Percentiles rank a stretch among this genome's conserved stretches.
Evolutionary conservation across 2,797 vertebrate genomes (phyloP).

Genomic region (Chromis chromis): DNA sequence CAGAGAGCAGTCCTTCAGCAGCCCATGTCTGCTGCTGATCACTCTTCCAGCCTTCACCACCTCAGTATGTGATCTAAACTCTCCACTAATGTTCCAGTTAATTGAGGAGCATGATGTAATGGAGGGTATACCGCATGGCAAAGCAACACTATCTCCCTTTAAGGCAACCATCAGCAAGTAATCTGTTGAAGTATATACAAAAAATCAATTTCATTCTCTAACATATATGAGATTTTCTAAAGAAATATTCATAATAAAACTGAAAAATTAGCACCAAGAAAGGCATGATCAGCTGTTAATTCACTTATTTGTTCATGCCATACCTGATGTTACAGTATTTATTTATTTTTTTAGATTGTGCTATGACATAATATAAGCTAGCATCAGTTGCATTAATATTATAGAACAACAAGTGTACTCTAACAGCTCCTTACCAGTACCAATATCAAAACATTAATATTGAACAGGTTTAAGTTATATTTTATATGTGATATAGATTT

Average conservation of each 20-base stretch:
- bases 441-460: not conserved
- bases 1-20: slow-evolving; percentile 71
- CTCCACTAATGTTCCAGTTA: slow-evolving; percentile 48
- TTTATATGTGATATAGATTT: not conserved
- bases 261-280: no score
- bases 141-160: slow-evolving; percentile 45
- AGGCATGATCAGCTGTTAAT: no score
- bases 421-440: not conserved
- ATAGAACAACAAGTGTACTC: not conserved
- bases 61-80: not conserved
- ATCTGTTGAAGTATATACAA: slow-evolving; percentile 16
- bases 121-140: slow-evolving; percentile 61
- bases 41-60: slow-evolving; percentile 56
- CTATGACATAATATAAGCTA: not conserved
- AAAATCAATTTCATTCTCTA: not conserved
- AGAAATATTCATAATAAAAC: no score
- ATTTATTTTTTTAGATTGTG: no score
- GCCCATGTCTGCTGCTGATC: not conserved
- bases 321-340: not conserved
- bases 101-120: slow-evolving; percentile 54
- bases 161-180: slow-evolving; percentile 32
- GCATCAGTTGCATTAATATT: not conserved
- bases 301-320: not conserved
- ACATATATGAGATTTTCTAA: no score
- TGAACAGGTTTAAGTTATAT: not conserved